A percentile compares a stretch with the other conserved stretches of the same genome.
Conservation (phyloP, 2,888 invertebrate genomes). For the Nephrocerus scutellatus region DNA sequence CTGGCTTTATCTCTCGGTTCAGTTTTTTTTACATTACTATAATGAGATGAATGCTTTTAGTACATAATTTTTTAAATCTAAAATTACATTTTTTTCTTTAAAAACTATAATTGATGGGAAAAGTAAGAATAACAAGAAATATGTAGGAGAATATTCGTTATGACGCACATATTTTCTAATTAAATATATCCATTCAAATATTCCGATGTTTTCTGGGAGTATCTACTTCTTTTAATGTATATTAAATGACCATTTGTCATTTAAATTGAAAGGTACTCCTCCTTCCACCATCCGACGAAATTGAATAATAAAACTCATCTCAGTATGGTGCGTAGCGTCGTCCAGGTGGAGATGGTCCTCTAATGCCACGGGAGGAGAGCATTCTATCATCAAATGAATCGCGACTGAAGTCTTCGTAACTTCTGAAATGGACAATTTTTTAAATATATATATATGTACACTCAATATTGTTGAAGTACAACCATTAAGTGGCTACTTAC, state of each 20-base stretch:
- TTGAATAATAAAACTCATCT: slow-evolving; percentile 44
- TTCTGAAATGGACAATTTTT: slow-evolving; percentile 48
- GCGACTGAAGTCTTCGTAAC: slow-evolving; percentile 83
- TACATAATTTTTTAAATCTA: too few species aligned
- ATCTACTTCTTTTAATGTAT: slow-evolving; percentile 14
- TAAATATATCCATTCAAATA: slow-evolving; percentile 18
- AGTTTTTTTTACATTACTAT: too few species aligned
- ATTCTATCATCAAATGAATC: slow-evolving; percentile 81
- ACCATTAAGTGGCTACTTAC: slow-evolving; percentile 26
- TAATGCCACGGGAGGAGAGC: slow-evolving; percentile 52
- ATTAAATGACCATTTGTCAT: slow-evolving; percentile 8
- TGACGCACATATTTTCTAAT: too few species aligned
- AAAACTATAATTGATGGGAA: too few species aligned
- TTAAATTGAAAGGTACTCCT: slow-evolving; percentile 12
- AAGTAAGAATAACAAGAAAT: too few species aligned
- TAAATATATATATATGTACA: background rate
- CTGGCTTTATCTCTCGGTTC: too few species aligned
- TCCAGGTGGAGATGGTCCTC: slow-evolving; percentile 76
- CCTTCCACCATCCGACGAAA: slow-evolving; percentile 13
- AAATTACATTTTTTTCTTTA: too few species aligned
- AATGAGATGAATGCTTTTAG: too few species aligned
- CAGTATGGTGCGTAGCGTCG: slow-evolving; percentile 82
- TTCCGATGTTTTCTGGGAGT: slow-evolving; percentile 20
- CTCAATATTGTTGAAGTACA: background rate
- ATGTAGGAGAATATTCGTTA: too few species aligned